A percentile compares a stretch with the other conserved stretches of the same genome.
phyloP scores from a whole-genome alignment of 2,797 vertebrate genomes.

The Alauda arvensis region DNA sequence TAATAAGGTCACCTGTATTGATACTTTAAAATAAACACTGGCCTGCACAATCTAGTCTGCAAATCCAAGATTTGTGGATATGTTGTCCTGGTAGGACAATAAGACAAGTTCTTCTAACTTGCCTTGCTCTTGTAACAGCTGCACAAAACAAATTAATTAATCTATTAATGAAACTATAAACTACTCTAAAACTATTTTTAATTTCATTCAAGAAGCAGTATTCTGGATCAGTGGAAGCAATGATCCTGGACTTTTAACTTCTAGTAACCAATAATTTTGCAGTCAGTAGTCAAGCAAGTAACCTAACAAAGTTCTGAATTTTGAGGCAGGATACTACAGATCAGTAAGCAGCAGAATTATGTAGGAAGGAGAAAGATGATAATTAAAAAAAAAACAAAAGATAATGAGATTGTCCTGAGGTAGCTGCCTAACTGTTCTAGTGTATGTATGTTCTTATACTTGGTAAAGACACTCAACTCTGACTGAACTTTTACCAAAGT shows the following conservation, averaged over 20 bases:
- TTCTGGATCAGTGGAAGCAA: not conserved
- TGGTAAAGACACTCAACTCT: not conserved
- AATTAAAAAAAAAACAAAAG: not conserved
- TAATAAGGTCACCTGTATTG: not conserved
- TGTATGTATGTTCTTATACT: not conserved
- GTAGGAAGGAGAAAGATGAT: not conserved
- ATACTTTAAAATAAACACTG: not conserved
- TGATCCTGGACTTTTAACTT: not conserved
- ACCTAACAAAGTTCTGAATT: not conserved
- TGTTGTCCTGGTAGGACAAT: not conserved
- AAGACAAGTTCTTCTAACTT: not conserved
- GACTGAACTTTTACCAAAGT: not conserved
- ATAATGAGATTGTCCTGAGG: not conserved
- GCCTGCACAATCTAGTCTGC: not conserved
- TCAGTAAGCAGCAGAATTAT: not conserved
- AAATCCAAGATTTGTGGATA: not conserved
- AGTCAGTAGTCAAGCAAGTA: not conserved
- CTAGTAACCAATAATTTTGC: not conserved
- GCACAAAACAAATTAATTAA: not conserved
- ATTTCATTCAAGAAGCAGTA: not conserved
- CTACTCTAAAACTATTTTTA: not conserved
- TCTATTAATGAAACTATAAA: not conserved
- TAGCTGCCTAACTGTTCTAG: not conserved
- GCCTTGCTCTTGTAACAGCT: not conserved
- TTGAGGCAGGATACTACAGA: not conserved